Conservation (phyloP, 2,797 vertebrate species). For the Tenualosa ilisha region DNA sequence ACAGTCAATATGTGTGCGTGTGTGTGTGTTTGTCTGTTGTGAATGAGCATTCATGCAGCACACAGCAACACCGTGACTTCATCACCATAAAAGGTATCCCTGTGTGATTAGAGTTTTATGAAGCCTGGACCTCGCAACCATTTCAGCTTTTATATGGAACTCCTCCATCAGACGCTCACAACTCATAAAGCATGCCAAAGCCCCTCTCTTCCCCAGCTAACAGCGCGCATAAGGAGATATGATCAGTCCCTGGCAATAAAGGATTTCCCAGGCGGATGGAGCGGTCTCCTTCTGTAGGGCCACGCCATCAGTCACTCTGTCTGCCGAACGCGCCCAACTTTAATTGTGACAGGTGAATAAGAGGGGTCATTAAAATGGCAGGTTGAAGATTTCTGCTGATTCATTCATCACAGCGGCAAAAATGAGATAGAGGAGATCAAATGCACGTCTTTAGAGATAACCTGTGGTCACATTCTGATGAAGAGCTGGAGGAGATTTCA, state of each 20-base stretch:
- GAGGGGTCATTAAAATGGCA: slow-evolving; percentile 16
- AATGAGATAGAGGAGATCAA: background rate
- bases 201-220: slow-evolving; percentile 26
- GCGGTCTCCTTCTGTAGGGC: slow-evolving; percentile 32
- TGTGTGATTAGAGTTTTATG: slow-evolving; percentile 47
- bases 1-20: background rate
- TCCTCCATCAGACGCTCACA: slow-evolving; percentile 46
- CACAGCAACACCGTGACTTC: background rate
- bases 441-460: slow-evolving; percentile 4
- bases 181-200: slow-evolving; percentile 46
- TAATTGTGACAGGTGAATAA: slow-evolving; percentile 20
- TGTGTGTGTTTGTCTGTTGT: background rate
- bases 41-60: background rate
- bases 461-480: background rate
- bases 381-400: slow-evolving; percentile 21
- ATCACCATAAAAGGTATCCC: slow-evolving; percentile 46
- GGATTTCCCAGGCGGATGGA: slow-evolving; percentile 30
- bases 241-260: slow-evolving; percentile 44
- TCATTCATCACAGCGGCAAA: background rate
- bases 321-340: slow-evolving; percentile 31
- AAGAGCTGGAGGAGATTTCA: slow-evolving; percentile 6
- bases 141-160: slow-evolving; percentile 44
- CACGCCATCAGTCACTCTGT: slow-evolving; percentile 40
- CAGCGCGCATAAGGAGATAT: slow-evolving; percentile 24
- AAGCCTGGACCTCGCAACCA: slow-evolving; percentile 39